A percentile compares a stretch with the other conserved stretches of the same genome.
phyloP scores from a whole-genome alignment of 2,888 invertebrate genomes.

The Mesorhabditis belari region DNA sequence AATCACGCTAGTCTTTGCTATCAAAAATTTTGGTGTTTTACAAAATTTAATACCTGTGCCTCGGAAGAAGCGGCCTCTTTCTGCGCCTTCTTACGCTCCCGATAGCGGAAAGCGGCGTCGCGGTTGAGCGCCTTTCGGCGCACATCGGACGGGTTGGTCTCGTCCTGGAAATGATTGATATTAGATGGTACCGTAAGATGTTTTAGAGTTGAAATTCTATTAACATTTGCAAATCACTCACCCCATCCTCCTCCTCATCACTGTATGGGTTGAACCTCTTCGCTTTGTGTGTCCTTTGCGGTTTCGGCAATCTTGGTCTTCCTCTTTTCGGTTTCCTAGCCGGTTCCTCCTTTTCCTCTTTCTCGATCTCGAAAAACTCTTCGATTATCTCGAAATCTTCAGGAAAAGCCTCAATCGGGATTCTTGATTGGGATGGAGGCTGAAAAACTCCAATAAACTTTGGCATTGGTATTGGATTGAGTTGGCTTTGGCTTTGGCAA shows the following conservation, averaged over 20 bases:
- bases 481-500: background rate
- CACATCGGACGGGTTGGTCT: slow-evolving; percentile 8
- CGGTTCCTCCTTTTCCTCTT: background rate
- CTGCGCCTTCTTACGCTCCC: slow-evolving; percentile 45
- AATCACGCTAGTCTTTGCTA: background rate
- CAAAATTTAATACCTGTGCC: slow-evolving; percentile 1
- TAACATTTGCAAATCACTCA: too few species aligned
- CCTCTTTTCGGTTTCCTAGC: background rate
- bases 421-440: background rate
- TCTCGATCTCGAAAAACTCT: background rate
- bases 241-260: background rate
- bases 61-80: slow-evolving; percentile 12
- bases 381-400: too few species aligned
- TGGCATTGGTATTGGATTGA: background rate
- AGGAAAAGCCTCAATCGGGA: too few species aligned
- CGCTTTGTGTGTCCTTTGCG: background rate
- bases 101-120: slow-evolving; percentile 43
- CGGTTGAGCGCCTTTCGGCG: slow-evolving; percentile 36
- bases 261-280: background rate
- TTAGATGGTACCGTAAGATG: too few species aligned
- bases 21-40: background rate
- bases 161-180: too few species aligned
- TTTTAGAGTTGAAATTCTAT: too few species aligned
- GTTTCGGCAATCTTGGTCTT: background rate
- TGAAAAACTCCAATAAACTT: background rate